Evolutionary conservation across 2,113 vertebrate species (phyloP).

Genomic region (Tragelaphus imberbis): DNA sequence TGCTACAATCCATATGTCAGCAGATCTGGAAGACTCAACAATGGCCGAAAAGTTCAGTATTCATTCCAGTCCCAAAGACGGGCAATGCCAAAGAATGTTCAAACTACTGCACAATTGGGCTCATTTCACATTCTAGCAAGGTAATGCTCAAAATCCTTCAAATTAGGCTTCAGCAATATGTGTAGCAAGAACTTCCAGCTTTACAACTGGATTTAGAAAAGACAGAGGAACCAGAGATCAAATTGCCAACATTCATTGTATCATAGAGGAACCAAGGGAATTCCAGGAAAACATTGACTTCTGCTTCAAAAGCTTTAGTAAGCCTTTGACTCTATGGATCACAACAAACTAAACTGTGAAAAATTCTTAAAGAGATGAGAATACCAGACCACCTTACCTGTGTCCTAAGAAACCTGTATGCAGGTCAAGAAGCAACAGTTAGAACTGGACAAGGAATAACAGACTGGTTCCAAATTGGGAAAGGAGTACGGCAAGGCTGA

Average conservation of each 20-base stretch:
- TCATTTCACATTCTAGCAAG: background rate
- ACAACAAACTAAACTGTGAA: background rate
- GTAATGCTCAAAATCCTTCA: background rate
- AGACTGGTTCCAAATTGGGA: background rate
- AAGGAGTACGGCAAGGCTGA: accelerated
- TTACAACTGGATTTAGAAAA: background rate
- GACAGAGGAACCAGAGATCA: background rate
- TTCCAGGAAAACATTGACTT: background rate
- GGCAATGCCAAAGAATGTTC: background rate
- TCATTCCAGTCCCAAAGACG: background rate
- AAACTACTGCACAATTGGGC: background rate
- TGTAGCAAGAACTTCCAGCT: background rate
- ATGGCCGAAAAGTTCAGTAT: background rate
- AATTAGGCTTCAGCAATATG: background rate
- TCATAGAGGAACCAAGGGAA: background rate
- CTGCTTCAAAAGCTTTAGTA: background rate
- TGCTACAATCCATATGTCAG: background rate
- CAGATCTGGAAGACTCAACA: background rate
- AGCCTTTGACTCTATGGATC: background rate
- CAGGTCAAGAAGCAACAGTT: background rate
- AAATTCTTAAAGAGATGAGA: background rate
- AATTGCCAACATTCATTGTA: background rate
- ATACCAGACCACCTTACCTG: background rate
- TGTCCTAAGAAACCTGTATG: background rate
- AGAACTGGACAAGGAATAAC: background rate